Evolutionary conservation across 2,797 vertebrate genomes (phyloP), one percentile per base, ranked within the genome.

Genomic region (Myiothlypis chrysogaster): DNA sequence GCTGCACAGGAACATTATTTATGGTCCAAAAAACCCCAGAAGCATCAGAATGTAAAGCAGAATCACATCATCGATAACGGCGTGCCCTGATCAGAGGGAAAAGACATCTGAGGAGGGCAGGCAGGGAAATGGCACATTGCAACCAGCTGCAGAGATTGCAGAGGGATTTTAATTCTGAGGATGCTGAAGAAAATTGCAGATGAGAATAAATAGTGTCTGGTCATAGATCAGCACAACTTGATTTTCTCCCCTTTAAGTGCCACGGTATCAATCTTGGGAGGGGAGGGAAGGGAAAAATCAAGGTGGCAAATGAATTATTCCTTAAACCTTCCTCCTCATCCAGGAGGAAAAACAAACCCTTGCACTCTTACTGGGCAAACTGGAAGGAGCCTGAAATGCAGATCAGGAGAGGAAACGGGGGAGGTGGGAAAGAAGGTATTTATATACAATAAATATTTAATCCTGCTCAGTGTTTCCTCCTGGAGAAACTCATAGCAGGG

Each of bases 1-100:
- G 95, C 86, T 21, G 34, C 18, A 63, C 76, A 50, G 90, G 87
- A 53, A 17, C 41, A 17, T 97, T 97, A 96, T 97, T 96, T 95
- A 96, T 52, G n/a, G 93, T 73, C 66, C 78, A 49, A 34, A 49
- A 84, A 94, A 75, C 82, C 94, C 68, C 89, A 57, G n/a, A 28
- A 34, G 78, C 46, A 59, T 78, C 73, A 59, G 95, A 92, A 97
- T 94, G 96, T 89, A 78, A 96, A 97, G 63, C 79, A 87, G 92
- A 75, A 76, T 52, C 32, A 25, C 76, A 64, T 46, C 88, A 70
- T 65, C 7, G 72, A 78, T 91, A 95, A 92, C 32, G 4, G 8
- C 14, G 7, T 23, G 76, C 76, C 93, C 83, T 46, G 50, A n/a
- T 50, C 91, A 57, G 61, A 72, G 78, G 69, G 86, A 78, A 71